Evolutionary conservation across 2,888 invertebrate genomes (phyloP).

Genomic region (Nipponacmea schrenckii): DNA sequence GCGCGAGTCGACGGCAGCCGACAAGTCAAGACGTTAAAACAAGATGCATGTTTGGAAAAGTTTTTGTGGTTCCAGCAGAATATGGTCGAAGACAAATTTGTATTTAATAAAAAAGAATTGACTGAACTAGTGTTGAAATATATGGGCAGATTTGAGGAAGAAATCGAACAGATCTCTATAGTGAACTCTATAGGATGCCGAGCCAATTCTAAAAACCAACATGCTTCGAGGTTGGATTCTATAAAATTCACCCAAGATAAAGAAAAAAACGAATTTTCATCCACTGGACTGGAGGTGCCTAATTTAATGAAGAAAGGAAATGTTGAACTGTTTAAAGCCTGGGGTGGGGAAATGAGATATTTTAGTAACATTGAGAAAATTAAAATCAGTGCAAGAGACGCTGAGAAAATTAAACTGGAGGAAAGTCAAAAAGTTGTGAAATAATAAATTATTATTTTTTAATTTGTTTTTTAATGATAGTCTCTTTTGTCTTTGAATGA

Average conservation of each 20-base stretch:
- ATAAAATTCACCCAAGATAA: slow-evolving; percentile 81
- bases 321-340: slow-evolving; percentile 71
- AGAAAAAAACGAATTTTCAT: slow-evolving; percentile 80
- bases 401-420: slow-evolving; percentile 26
- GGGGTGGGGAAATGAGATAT: slow-evolving; percentile 52
- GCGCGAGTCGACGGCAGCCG: slow-evolving; percentile 69
- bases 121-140: slow-evolving; percentile 66
- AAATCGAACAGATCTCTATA: slow-evolving; percentile 81
- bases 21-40: slow-evolving; percentile 35
- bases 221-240: slow-evolving; percentile 82
- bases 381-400: slow-evolving; percentile 40
- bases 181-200: slow-evolving; percentile 83
- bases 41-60: slow-evolving; percentile 75
- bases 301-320: slow-evolving; percentile 75
- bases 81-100: slow-evolving; percentile 70
- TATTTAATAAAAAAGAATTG: slow-evolving; percentile 75
- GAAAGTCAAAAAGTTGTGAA: too few species aligned
- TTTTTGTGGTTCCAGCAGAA: slow-evolving; percentile 78
- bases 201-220: slow-evolving; percentile 76
- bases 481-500: too few species aligned
- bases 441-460: too few species aligned
- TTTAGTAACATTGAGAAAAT: slow-evolving; percentile 52
- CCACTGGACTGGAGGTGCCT: slow-evolving; percentile 84
- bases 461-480: too few species aligned
- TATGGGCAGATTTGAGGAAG: slow-evolving; percentile 78